phyloP scores from a whole-genome alignment of 1,140 invertebrate genomes.

The Myzus persicae region DNA sequence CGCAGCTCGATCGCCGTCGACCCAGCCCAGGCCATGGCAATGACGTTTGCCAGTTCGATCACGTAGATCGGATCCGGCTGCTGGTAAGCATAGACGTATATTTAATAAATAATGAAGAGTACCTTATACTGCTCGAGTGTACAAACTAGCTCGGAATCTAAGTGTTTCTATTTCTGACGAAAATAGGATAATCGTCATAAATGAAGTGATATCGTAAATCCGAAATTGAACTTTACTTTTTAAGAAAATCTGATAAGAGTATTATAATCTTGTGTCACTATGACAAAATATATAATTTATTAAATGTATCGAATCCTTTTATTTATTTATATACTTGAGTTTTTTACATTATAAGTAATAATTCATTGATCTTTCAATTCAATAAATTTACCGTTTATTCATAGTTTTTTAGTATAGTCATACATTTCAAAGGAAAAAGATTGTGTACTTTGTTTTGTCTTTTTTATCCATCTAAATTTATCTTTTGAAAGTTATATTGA shows the following conservation, averaged over 20 bases:
- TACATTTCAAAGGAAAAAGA: too few relatives aligned
- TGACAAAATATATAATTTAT: neutral
- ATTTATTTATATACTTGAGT: neutral
- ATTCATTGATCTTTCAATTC: neutral
- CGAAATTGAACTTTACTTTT: neutral
- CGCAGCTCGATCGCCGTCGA: neutral
- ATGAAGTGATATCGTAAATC: neutral
- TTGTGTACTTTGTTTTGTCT: neutral
- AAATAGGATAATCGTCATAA: neutral
- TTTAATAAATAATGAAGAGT: neutral
- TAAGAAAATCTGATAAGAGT: neutral
- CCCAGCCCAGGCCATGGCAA: neutral
- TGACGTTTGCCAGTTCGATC: conserved; percentile 23
- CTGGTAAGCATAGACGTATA: neutral
- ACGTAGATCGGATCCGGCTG: neutral
- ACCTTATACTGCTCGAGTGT: neutral
- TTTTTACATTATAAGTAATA: neutral
- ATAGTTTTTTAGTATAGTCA: neutral
- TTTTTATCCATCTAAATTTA: neutral
- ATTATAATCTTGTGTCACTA: neutral
- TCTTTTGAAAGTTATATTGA: too few relatives aligned
- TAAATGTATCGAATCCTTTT: neutral
- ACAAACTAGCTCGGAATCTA: neutral
- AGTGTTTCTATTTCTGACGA: neutral
- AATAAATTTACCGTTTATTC: neutral